Base-by-base conservation (phyloP, 1,140 invertebrate species). In the Pinna nobilis region DNA sequence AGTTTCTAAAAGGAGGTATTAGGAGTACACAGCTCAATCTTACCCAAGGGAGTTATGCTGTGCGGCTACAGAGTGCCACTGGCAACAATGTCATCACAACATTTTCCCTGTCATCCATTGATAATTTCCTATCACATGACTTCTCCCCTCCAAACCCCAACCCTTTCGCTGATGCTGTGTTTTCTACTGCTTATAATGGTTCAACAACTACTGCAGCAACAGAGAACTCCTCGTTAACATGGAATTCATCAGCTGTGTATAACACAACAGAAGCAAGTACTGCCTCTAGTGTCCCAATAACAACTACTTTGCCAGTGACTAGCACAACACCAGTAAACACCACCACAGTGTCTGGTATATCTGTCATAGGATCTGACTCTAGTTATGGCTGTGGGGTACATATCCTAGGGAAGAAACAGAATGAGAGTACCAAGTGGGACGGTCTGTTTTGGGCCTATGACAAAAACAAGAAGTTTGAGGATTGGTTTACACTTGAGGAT, bases 1-100 rank as follows among this genome's bases (percentile, higher is more conserved):
- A 72, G 4, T 37, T 77, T 3, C 32, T 68, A 6, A 77, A 67
- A 50, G 60, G 75, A 30, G 75, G 75, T 30, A 49, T 77, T 20
- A 33, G 55, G 50, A 15, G 57, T 13, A 5, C 23, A 23, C 15
- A 25, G 3, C 5, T 44, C 11, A 13, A 35, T 20, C 20, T 72
- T 2, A n/a, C 37, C 3, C 35, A 61, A 9, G 75, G 75, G 25
- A 68, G 64, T 23, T 69, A 68, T 28, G 64, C 49, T 15, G 23
- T 23, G 7, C 23, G 35, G 0, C 13, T 73, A 5, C 55, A 33
- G 18, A 55, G 55, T 9, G 65, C 68, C 23, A 30, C 37, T 37
- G 75, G 69, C 18, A 33, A 67, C 1, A 35, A 77, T n/a, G 69
- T 77, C 20, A 39, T 72, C 15, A 64, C 75, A 2, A 63, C 64